Conservation (phyloP, 2,888 invertebrate species). For the Pediacus dermestoides region DNA sequence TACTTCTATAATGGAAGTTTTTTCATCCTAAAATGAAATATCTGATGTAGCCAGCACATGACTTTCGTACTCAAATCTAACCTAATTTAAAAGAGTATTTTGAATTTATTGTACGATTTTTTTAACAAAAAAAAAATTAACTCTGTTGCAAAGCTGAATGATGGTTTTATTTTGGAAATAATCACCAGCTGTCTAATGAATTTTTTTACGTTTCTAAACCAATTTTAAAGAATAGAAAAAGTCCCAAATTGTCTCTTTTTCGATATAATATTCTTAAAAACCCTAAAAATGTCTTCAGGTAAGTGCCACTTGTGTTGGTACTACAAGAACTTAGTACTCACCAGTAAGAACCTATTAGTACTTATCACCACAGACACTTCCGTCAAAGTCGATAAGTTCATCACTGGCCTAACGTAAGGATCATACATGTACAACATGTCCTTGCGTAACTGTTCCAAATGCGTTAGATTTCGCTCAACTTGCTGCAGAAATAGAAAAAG, state of each 20-base stretch:
- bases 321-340: slow-evolving; percentile 24
- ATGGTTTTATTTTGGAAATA: too few species aligned
- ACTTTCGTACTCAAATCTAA: too few species aligned
- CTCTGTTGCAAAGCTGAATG: too few species aligned
- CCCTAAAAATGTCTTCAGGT: too few species aligned
- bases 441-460: slow-evolving; percentile 54
- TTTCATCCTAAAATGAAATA: slow-evolving; percentile 47
- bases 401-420: slow-evolving; percentile 45
- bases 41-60: too few species aligned
- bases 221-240: too few species aligned
- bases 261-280: too few species aligned
- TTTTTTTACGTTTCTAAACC: too few species aligned
- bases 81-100: slow-evolving; percentile 4
- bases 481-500: slow-evolving; percentile 34
- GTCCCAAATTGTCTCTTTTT: too few species aligned
- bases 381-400: slow-evolving; percentile 31
- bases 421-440: slow-evolving; percentile 53
- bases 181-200: too few species aligned
- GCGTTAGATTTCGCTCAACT: slow-evolving; percentile 50
- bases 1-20: slow-evolving; percentile 38
- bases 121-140: too few species aligned
- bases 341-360: slow-evolving; percentile 37
- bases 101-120: too few species aligned
- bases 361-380: slow-evolving; percentile 34
- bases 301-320: not conserved